Evolutionary conservation across 2,888 invertebrate species (phyloP).

Genomic region (Allacma fusca): DNA sequence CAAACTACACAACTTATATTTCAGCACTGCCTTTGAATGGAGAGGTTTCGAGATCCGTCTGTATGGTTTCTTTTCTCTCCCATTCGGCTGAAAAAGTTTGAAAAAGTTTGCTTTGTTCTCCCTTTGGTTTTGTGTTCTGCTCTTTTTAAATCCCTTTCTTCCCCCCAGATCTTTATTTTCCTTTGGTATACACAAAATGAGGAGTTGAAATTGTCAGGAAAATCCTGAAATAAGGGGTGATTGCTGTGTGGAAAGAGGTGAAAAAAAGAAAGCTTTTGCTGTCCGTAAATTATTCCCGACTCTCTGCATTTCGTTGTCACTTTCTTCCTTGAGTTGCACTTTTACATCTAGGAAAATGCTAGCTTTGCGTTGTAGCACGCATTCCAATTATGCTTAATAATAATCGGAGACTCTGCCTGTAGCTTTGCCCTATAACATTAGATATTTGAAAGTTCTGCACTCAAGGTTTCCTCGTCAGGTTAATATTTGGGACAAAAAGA

Average conservation of each 20-base stretch:
- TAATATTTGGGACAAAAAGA: too few relatives aligned
- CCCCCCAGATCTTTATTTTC: constrained; percentile 6
- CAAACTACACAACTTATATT: too few relatives aligned
- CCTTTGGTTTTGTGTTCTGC: background rate
- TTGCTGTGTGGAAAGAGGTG: background rate
- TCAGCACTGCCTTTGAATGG: too few relatives aligned
- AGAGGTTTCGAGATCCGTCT: background rate
- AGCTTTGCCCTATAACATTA: too few relatives aligned
- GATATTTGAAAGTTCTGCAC: too few relatives aligned
- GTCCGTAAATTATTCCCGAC: constrained; percentile 4
- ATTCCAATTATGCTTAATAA: too few relatives aligned
- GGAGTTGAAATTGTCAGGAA: background rate
- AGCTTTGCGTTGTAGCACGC: too few relatives aligned
- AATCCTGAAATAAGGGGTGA: background rate
- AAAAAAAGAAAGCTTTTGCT: constrained; percentile 1
- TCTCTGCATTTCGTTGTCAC: background rate
- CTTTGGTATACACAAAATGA: background rate
- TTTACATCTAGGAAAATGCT: too few relatives aligned
- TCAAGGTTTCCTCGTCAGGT: too few relatives aligned
- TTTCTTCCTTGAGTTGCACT: background rate
- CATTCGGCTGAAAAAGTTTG: background rate
- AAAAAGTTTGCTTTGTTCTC: constrained; percentile 25
- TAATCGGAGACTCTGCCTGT: too few relatives aligned
- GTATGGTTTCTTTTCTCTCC: background rate
- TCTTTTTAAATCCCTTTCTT: background rate